Evolutionary conservation across 2,113 vertebrate genomes (phyloP), one percentile per base, ranked within the genome.

Genomic region (Erythrocebus patas): DNA sequence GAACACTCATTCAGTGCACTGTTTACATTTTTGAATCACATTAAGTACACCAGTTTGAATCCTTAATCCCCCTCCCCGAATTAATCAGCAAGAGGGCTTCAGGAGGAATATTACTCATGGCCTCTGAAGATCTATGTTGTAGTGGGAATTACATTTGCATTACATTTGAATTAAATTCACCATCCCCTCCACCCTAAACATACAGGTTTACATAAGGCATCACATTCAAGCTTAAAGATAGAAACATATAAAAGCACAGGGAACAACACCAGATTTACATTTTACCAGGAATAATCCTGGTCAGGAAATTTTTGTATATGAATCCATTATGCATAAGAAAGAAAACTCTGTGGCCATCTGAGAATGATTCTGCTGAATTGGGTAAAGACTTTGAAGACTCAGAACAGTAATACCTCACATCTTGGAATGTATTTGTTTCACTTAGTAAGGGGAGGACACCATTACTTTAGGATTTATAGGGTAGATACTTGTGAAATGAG

Each of bases 181-280:
- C 2, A 11, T 68, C 50, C 30, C 50, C 30, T 38, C 9, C 25
- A 78, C 6, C 14, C 35, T 40, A 72, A 40, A 72, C 52, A 72
- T 32, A 32, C 30, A 90, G 38, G 70, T 84, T 93, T 88, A 91
- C 10, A 27, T 64, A 70, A 93, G 18, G 17, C 72, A 73, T 85
- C 64, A 61, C 38, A 85, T 78, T 96, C 52, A 48, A 23, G 64
- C 38, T 30, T 35, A 95, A 96, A 93, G 30, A 52, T 5, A 89
- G 82, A 82, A 93, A 72, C 68, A 32, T 79, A 43, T 35, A 57
- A 92, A 92, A 89, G 9, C 45, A 68, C 7, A 68, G 30, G 35
- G 52, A 81, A 87, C 8, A 59, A 17, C 38, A 43, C 45, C 82
- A 87, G 55, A 57, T 92, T 96, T 97, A 89, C 84, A 86, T 86